phyloP scores from a whole-genome alignment of 2,888 invertebrate species.

The Acanthosoma haemorrhoidale region DNA sequence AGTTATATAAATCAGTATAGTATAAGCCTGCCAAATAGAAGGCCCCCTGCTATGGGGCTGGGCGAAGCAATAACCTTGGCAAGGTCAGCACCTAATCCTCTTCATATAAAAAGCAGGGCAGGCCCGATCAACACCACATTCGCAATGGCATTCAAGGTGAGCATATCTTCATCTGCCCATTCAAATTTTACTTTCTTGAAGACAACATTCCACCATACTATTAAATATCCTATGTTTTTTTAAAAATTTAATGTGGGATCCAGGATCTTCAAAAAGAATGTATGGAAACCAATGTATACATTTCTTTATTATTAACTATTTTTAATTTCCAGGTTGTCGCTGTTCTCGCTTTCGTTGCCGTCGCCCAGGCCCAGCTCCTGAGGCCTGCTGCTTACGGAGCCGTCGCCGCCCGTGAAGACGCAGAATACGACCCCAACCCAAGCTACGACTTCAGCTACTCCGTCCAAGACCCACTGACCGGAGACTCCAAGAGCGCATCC shows the following conservation, averaged over 20 bases:
- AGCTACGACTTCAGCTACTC: background rate
- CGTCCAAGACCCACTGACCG: background rate
- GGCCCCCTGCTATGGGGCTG: no score
- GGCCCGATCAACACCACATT: background rate
- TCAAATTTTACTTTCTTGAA: no score
- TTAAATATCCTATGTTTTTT: no score
- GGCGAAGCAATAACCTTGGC: background rate
- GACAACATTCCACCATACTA: no score
- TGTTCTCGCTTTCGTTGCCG: background rate
- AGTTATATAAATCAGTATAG: no score
- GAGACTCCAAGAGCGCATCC: background rate
- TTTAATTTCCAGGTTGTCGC: background rate
- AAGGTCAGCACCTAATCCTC: background rate
- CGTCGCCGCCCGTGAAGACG: conserved; percentile 40
- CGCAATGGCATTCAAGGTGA: conserved; percentile 4
- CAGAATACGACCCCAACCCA: background rate
- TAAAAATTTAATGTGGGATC: no score
- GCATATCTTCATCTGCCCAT: no score
- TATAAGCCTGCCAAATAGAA: no score
- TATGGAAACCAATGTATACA: background rate
- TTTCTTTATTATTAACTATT: background rate
- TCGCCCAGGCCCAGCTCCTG: no score
- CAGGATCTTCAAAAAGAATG: no score
- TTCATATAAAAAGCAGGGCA: background rate
- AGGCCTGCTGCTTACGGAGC: no score